These are phyloP conservation scores for Cryptotermes secundus DNA, from an alignment of 1,140 invertebrate species.

Conservation along the genomic window DNA sequence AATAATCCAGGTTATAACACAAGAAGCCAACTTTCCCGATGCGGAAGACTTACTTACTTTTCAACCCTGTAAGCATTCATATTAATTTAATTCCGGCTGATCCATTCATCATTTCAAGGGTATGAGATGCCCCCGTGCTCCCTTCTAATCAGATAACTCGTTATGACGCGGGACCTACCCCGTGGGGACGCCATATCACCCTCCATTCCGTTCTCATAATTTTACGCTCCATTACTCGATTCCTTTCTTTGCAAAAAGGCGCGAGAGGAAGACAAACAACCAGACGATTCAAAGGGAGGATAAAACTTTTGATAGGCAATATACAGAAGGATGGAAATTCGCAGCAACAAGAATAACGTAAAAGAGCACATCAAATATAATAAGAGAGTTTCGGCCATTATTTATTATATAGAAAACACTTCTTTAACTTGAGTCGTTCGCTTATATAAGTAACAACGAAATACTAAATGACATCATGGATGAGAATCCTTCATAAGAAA, in stretches of 20 bases:
- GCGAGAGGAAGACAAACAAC: not conserved
- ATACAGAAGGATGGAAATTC: not conserved
- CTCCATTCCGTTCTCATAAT: constrained; percentile 26
- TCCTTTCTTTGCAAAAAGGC: not conserved
- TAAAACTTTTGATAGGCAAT: not conserved
- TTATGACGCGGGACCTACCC: not conserved
- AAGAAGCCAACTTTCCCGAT: no score
- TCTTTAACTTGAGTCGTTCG: no score
- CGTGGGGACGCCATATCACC: constrained; percentile 18
- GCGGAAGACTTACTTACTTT: no score
- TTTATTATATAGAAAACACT: not conserved
- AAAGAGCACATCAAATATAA: not conserved
- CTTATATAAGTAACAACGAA: no score
- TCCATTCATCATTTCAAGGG: constrained; percentile 6
- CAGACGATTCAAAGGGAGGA: not conserved
- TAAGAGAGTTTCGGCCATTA: not conserved
- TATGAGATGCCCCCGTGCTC: not conserved
- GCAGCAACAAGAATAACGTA: not conserved
- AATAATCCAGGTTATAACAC: no score
- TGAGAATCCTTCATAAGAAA: no score
- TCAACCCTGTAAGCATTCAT: not conserved
- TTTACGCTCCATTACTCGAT: constrained; percentile 30
- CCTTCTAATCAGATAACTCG: not conserved
- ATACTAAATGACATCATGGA: no score
- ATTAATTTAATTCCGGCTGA: not conserved